Conservation (phyloP, 2,888 invertebrate species). For the Scaptomyza caliginosa region DNA sequence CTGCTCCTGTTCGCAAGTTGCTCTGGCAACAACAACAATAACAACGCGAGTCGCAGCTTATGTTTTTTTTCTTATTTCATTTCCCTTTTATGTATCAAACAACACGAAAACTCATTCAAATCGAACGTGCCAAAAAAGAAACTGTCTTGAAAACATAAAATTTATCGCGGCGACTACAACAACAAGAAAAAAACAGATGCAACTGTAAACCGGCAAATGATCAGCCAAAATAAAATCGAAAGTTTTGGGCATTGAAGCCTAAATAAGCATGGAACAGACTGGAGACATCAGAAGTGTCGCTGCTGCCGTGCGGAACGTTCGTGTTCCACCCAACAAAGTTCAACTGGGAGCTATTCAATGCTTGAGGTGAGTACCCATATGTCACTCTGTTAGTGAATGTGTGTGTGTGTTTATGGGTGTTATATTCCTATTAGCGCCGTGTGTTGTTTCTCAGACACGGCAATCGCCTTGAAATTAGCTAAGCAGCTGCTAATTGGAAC, state of each 20-base stretch:
- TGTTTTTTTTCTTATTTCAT: constrained; percentile 21
- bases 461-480: constrained; percentile 27
- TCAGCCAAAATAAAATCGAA: constrained; percentile 38
- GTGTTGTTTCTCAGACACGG: background rate
- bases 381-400: background rate
- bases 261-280: constrained; percentile 35
- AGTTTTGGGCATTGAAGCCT: constrained; percentile 18
- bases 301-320: constrained; percentile 22
- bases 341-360: constrained; percentile 17
- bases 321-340: constrained; percentile 17
- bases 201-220: constrained; percentile 36
- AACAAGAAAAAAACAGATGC: constrained; percentile 10
- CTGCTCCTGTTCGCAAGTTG: constrained; percentile 51
- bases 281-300: constrained; percentile 29
- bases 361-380: constrained; percentile 38
- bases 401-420: constrained; percentile 1
- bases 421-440: constrained; percentile 5
- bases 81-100: constrained; percentile 29
- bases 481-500: constrained; percentile 68
- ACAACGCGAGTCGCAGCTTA: constrained; percentile 15
- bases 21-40: constrained; percentile 55
- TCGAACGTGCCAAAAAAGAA: constrained; percentile 43
- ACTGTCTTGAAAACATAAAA: constrained; percentile 14
- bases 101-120: constrained; percentile 35
- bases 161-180: constrained; percentile 9